Evolutionary conservation across 2,797 vertebrate genomes (phyloP).

Genomic region (Eurystomus glaucurus): DNA sequence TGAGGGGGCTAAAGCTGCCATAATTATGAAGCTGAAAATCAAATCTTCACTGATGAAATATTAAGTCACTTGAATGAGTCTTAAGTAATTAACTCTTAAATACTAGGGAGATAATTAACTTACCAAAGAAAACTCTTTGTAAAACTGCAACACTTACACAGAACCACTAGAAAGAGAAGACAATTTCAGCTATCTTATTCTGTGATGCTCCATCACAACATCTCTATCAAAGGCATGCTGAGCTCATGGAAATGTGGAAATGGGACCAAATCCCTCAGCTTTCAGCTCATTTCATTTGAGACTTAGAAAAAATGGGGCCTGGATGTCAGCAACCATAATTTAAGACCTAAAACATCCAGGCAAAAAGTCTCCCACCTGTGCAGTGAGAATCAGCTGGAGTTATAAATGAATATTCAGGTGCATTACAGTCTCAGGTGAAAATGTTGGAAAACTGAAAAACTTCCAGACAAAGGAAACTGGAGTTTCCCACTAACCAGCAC

Average conservation of each 20-base stretch:
- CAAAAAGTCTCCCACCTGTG: not conserved
- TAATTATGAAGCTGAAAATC: not conserved
- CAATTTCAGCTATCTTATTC: not conserved
- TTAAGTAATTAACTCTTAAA: not conserved
- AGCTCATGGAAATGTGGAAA: not conserved
- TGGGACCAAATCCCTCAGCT: not conserved
- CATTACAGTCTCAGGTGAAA: not conserved
- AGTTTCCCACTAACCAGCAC: not conserved
- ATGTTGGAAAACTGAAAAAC: not conserved
- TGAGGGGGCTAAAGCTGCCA: not conserved
- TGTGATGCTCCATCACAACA: not conserved
- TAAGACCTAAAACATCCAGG: not conserved
- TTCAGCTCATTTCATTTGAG: not conserved
- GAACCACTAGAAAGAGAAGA: not conserved
- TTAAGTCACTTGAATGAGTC: not conserved
- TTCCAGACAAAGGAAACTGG: not conserved
- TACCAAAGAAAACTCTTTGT: not conserved
- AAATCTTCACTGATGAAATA: slow-evolving; percentile 23
- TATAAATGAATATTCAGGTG: not conserved
- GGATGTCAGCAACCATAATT: not conserved
- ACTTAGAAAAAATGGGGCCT: not conserved
- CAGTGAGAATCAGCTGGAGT: not conserved
- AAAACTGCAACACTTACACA: not conserved
- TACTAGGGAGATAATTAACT: not conserved
- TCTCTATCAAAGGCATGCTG: not conserved